Evolutionary conservation across 37 sponge, comb jelly and placozoan species (phyloP).

Genomic region (Chondrosia reniformis): DNA sequence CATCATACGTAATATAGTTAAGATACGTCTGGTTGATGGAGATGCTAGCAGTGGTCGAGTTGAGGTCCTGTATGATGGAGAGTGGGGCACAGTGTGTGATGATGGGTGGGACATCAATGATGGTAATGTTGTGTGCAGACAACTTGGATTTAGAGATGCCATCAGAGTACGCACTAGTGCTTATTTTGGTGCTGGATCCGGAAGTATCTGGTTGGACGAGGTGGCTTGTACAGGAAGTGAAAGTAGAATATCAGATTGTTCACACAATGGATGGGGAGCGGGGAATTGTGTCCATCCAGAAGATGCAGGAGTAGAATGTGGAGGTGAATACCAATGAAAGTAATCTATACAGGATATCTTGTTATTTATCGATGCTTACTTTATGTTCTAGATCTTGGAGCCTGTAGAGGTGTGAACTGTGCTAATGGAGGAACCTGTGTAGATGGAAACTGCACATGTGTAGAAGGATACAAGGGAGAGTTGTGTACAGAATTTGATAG

Average conservation of each 20-base stretch:
- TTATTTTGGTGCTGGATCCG: not conserved
- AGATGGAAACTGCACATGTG: no score
- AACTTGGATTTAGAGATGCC: slow-evolving; percentile 4
- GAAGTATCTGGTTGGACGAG: not conserved
- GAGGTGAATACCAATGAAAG: slow-evolving; percentile 5
- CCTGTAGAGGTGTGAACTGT: no score
- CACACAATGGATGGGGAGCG: not conserved
- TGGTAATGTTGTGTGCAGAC: slow-evolving; percentile 34
- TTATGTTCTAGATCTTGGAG: no score
- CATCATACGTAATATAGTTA: no score
- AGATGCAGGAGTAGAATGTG: not conserved
- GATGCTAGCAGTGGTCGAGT: slow-evolving; percentile 17
- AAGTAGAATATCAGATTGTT: not conserved
- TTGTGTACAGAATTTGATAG: no score
- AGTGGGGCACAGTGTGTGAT: slow-evolving; percentile 38
- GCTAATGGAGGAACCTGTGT: no score
- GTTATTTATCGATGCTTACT: no score
- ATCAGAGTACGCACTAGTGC: not conserved
- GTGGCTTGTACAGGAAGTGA: not conserved
- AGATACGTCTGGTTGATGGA: not conserved
- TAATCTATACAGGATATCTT: no score
- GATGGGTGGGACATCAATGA: slow-evolving; percentile 19
- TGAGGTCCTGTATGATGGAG: slow-evolving; percentile 13
- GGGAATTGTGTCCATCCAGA: not conserved
- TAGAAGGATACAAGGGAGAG: no score